These are phyloP conservation scores for Sinocyclocheilus rhinocerous DNA, from an alignment of 2,113 vertebrate species.

Conservation along the genomic window DNA sequence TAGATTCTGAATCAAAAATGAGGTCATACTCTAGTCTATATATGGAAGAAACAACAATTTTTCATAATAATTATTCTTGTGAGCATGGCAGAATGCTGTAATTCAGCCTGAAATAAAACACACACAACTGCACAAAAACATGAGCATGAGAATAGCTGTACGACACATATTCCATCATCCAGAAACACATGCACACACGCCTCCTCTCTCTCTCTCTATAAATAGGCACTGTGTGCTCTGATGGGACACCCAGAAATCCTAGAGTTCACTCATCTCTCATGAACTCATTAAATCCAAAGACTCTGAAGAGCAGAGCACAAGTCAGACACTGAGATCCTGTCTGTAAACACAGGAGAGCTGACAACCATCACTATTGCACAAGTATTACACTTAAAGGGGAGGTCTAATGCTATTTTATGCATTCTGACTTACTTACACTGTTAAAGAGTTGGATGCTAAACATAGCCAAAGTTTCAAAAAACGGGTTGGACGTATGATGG, in stretches of 20 bases:
- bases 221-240: neutral
- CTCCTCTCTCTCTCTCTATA: constrained; percentile 33
- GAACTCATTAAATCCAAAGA: constrained; percentile 33
- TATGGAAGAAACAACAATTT: neutral
- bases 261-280: constrained; percentile 33
- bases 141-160: constrained; percentile 12
- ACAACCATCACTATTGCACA: neutral
- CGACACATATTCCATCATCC: constrained; percentile 10
- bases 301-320: neutral
- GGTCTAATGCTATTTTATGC: too few species aligned
- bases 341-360: constrained; percentile 1
- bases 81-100: neutral
- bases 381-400: too few species aligned
- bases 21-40: constrained; percentile 9
- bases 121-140: neutral
- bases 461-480: too few species aligned
- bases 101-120: constrained; percentile 2
- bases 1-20: neutral
- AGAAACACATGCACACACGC: constrained; percentile 46
- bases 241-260: constrained; percentile 52
- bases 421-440: too few species aligned
- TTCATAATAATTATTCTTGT: neutral
- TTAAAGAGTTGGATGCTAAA: too few species aligned
- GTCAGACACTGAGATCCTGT: neutral
- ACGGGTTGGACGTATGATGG: too few species aligned